Evolutionary conservation across 2,888 invertebrate species (phyloP), one percentile per base, ranked within the genome.

Genomic region (Agrotis puta): DNA sequence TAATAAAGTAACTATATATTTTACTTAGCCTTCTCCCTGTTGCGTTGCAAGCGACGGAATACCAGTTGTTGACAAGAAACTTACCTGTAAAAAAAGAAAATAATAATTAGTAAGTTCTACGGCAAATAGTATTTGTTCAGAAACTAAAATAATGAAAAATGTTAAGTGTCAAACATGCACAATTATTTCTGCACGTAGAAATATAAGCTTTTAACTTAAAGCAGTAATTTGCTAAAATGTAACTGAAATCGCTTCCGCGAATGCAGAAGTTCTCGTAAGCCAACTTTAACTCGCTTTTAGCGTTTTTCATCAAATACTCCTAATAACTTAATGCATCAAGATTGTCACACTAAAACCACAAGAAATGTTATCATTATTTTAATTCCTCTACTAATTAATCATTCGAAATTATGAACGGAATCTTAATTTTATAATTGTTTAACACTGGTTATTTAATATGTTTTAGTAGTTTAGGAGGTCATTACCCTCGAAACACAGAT

Each of bases 61-160:
- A 22, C n/a, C 13, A 18, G 13, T 33, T 9, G 16, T 0, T 0
- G 9, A 20, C 0, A 16, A 0, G 7, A 16, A 2, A 53, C 80
- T 59, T 77, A 83, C 81, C 81, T 83, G 70, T 5, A 80, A 81
- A 62, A n/a, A 50, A 24, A 50, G 13, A 74, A 27, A 58, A 59
- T 0, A 27, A 0, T 27, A 11, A 47, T 77, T 13, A 70, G 61
- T 43, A 39, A 39, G n/a, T n/a, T n/a, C 39, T 9, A 50, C 39
- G 39, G 20, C 18, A 50, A 22, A 14, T 5, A 11, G 20, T 39
- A 27, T 20, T 48, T 14, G 1, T 22, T 48, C 0, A 2, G 20
- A 33, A 18, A 16, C 13, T n/a, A 13, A 6, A 6, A 16, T 5
- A 33, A 20, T 27, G 0, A n/a, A n/a, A 27, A n/a, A 16, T 48